Evolutionary conservation across 2,797 vertebrate species (phyloP), one percentile per base, ranked within the genome.

Genomic region (Bucorvus abyssinicus): DNA sequence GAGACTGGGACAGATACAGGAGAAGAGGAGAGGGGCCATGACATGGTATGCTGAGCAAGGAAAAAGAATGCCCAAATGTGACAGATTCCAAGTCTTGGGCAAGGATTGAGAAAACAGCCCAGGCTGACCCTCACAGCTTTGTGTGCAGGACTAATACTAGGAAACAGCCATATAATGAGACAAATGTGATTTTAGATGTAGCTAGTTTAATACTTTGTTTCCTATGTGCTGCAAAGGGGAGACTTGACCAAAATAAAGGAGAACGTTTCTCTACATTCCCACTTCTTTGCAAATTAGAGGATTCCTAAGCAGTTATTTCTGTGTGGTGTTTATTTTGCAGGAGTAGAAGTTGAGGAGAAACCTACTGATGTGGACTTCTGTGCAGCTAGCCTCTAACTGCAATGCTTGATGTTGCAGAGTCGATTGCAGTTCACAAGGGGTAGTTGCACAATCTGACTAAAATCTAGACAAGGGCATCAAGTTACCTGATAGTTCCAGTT

Each of bases 401-500:
- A 52, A 50, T 0, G 6, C 45, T 75, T 89, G 88, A 59, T 84
- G 63, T 29, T 61, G 69, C 42, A 63, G 55, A 65, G 75, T 89
- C 93, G 83, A 52, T 78, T 92, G 93, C 50, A 29, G 59, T 38
- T 95, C 81, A 67, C 6, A 47, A 89, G 38, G 79, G 45, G 19
- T 80, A 77, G 53, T 49, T 85, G 64, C 40, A 63, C 64, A 67
- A 80, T 87, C 74, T 94, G 90, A 95, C 93, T 95, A 79, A 95
- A 92, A 71, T 55, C 92, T 89, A 84, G 73, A 91, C 64, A 61
- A 88, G 59, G 60, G 86, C 93, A 94, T 91, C 83, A 16, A 55
- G 63, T 95, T 94, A 94, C 93, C 59, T 17, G 88, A 80, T 91
- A 90, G 86, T 89, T 61, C 73, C 50, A 57, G 63, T 86, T 93